A percentile compares a stretch with the other conserved stretches of the same genome.
phyloP scores from a whole-genome alignment of 2,797 vertebrate genomes.

The Phataginus tricuspis region DNA sequence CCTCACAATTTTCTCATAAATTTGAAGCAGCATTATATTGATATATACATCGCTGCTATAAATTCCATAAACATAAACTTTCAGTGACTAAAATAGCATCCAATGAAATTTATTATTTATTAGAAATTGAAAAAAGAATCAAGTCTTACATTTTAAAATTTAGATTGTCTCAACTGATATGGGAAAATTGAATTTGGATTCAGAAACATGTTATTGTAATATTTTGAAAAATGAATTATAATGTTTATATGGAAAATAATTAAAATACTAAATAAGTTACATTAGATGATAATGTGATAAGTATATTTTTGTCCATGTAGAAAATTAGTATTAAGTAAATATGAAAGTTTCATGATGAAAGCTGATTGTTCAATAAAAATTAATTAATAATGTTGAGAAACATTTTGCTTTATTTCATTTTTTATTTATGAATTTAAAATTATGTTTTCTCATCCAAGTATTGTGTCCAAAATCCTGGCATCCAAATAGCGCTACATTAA shows the following conservation, averaged over 20 bases:
- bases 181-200: neutral
- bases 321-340: neutral
- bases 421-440: neutral
- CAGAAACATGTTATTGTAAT: neutral
- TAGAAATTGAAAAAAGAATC: neutral
- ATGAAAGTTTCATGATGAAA: neutral
- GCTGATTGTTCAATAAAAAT: neutral
- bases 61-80: neutral
- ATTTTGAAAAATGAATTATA: neutral
- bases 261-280: neutral
- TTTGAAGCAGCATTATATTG: neutral
- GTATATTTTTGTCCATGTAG: neutral
- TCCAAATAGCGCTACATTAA: neutral
- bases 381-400: neutral
- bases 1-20: neutral
- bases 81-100: neutral
- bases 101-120: neutral
- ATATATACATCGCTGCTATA: neutral
- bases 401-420: neutral
- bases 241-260: neutral
- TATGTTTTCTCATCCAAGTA: neutral
- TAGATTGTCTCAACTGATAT: neutral
- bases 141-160: neutral
- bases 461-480: neutral
- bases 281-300: neutral